Conservation (phyloP, 2,113 vertebrate genomes). For the Tragelaphus buxtoni region DNA sequence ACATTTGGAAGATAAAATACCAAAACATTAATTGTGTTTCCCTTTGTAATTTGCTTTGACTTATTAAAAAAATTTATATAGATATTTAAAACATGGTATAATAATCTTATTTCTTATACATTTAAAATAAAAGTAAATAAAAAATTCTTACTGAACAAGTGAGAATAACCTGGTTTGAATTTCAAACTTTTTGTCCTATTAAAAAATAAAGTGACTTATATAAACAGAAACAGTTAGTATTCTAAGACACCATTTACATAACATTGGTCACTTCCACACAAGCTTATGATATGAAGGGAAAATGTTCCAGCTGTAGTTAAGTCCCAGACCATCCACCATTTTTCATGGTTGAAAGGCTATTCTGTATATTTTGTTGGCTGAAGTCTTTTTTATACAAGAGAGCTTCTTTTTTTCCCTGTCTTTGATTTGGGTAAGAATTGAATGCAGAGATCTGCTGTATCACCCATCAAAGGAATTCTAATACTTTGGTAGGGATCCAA, state of each 20-base stretch:
- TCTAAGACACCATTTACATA: not conserved
- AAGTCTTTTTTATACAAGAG: not conserved
- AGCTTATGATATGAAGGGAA: not conserved
- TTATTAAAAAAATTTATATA: not conserved
- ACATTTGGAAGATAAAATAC: not conserved
- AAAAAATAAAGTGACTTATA: not conserved
- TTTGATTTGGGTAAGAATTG: conserved; percentile 25
- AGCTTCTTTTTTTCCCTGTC: not conserved
- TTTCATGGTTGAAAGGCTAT: not conserved
- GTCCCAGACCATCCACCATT: not conserved
- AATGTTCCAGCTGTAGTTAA: not conserved
- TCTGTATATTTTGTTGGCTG: not conserved
- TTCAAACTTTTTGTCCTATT: not conserved
- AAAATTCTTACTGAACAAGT: not conserved
- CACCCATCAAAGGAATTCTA: not conserved
- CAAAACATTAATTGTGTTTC: not conserved
- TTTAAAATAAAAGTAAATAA: not conserved
- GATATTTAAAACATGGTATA: not conserved
- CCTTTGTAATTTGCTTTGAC: not conserved
- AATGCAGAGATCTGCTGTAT: not conserved
- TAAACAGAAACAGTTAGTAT: not conserved
- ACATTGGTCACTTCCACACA: not conserved
- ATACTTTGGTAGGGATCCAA: not conserved
- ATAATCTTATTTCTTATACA: not conserved
- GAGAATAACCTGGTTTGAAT: not conserved